Conservation (phyloP, 2,113 vertebrate species). For the Ciconia maguari region DNA sequence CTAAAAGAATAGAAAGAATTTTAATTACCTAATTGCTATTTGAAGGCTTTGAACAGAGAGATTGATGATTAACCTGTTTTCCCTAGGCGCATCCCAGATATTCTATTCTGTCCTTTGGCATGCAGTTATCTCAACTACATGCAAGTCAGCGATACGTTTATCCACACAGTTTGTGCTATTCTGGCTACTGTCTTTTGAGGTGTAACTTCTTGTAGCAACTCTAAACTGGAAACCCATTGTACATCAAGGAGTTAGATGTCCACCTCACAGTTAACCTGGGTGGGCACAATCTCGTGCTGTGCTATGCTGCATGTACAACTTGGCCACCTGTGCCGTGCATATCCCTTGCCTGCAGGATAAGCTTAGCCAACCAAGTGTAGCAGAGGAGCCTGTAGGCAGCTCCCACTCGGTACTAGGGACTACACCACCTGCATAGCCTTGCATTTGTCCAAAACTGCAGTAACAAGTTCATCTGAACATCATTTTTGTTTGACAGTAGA, state of each 20-base stretch:
- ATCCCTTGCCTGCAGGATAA: neutral
- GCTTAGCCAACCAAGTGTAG: accelerated
- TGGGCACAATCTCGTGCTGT: neutral
- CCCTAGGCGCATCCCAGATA: neutral
- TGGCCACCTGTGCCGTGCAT: neutral
- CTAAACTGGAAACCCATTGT: neutral
- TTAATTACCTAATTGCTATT: neutral
- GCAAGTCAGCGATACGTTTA: neutral
- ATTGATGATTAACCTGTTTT: neutral
- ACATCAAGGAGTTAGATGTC: neutral
- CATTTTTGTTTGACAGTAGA: neutral
- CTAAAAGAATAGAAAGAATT: neutral
- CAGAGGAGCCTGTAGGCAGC: neutral
- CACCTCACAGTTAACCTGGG: neutral
- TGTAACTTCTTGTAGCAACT: neutral
- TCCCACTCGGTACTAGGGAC: neutral
- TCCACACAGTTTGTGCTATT: neutral
- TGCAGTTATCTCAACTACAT: neutral
- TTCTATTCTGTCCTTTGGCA: neutral
- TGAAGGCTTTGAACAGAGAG: neutral
- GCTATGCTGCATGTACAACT: accelerated
- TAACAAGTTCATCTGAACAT: neutral
- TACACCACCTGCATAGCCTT: neutral
- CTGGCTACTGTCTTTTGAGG: neutral
- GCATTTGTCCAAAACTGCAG: neutral